Conservation (phyloP, 1,140 invertebrate species). For the Diorhabda elongata region DNA sequence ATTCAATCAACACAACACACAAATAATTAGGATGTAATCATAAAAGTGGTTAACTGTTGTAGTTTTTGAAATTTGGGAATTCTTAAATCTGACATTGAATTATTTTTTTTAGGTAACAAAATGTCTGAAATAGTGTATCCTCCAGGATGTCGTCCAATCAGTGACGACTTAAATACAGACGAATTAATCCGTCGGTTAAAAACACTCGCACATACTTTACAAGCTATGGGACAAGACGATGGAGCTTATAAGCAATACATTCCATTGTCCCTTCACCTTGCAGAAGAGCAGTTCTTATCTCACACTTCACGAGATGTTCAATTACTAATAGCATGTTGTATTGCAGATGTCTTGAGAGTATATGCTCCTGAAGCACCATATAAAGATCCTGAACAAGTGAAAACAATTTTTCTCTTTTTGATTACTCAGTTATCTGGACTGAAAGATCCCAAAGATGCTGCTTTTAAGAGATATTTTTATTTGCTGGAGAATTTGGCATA, state of each 20-base stretch:
- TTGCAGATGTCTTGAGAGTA: conserved; percentile 94
- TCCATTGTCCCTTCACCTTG: conserved; percentile 87
- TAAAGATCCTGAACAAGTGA: conserved; percentile 90
- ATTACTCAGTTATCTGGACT: conserved; percentile 91
- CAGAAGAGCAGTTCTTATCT: conserved; percentile 87
- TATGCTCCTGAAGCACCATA: conserved; percentile 98
- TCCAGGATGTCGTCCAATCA: conserved; percentile 79
- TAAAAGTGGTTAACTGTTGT: too few relatives aligned
- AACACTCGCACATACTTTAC: conserved; percentile 87
- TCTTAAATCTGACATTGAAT: neutral
- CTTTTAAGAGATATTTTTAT: conserved; percentile 97
- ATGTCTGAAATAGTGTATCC: conserved; percentile 84
- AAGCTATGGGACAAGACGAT: conserved; percentile 95
- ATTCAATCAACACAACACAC: too few relatives aligned
- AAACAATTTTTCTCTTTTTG: conserved; percentile 93
- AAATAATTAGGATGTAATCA: too few relatives aligned
- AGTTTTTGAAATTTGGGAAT: too few relatives aligned
- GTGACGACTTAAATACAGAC: conserved; percentile 90
- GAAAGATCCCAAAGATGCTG: conserved; percentile 93
- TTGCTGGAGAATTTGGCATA: conserved; percentile 92
- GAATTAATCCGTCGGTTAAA: conserved; percentile 91
- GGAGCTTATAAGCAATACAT: conserved; percentile 91
- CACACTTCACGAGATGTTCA: conserved; percentile 92
- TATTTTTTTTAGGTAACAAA: conserved; percentile 28
- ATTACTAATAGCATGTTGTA: conserved; percentile 91